Percentiles rank a stretch among this genome's conserved stretches.
Evolutionary conservation across 2,797 vertebrate species (phyloP).

Genomic region (Pelochelys cantorii): DNA sequence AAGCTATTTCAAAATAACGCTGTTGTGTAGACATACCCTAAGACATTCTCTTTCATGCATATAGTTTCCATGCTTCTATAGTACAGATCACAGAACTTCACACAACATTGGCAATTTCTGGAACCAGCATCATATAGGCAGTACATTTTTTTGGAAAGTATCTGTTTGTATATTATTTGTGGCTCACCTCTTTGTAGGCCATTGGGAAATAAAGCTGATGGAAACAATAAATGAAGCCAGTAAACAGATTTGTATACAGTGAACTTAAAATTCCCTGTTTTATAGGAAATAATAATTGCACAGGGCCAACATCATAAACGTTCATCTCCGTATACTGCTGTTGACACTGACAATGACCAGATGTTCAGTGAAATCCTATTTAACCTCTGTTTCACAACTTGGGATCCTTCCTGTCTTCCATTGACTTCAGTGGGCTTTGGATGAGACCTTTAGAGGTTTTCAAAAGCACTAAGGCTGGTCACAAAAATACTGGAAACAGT

Average conservation of each 20-base stretch:
- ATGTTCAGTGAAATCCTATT: constrained; percentile 56
- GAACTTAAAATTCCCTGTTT: background rate
- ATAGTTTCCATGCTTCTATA: background rate
- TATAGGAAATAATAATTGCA: constrained; percentile 10
- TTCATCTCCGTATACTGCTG: background rate
- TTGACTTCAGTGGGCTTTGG: background rate
- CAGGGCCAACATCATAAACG: constrained; percentile 4
- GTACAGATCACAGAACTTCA: background rate
- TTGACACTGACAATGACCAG: constrained; percentile 48
- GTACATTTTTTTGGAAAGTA: background rate
- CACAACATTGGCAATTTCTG: background rate
- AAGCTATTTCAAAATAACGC: no score
- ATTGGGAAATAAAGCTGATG: background rate
- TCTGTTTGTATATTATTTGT: rapidly evolving
- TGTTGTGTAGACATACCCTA: no score
- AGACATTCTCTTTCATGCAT: rapidly evolving
- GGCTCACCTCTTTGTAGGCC: background rate
- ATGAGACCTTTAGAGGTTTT: constrained; percentile 15
- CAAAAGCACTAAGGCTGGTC: background rate
- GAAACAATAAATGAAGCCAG: background rate
- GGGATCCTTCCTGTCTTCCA: constrained; percentile 46
- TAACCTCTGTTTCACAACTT: constrained; percentile 46
- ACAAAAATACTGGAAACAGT: background rate
- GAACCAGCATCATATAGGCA: rapidly evolving
- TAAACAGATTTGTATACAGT: constrained; percentile 18